phyloP scores from a whole-genome alignment of 2,888 invertebrate genomes.

The Epinotia bilunana region DNA sequence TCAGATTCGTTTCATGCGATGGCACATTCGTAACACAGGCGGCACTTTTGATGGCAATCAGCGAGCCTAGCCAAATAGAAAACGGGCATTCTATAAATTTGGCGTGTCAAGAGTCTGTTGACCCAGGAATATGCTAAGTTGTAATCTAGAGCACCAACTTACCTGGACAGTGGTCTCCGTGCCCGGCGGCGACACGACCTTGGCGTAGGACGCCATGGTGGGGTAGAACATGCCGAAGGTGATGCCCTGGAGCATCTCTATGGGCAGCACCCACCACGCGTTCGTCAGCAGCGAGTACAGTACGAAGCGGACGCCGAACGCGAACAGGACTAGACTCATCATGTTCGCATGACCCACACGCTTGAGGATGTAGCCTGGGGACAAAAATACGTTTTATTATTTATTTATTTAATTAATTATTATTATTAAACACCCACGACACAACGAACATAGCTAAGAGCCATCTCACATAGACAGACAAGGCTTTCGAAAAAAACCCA shows the following conservation, averaged over 20 bases:
- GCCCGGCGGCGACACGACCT: conserved; percentile 91
- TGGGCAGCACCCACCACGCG: conserved; percentile 93
- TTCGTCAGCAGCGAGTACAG: conserved; percentile 91
- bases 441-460: too few relatives aligned
- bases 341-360: conserved; percentile 92
- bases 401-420: too few relatives aligned
- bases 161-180: conserved; percentile 89
- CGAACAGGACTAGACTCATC: conserved; percentile 92
- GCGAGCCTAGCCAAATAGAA: too few relatives aligned
- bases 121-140: not conserved
- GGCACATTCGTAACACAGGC: too few relatives aligned
- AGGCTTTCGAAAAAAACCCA: too few relatives aligned
- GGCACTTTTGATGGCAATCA: too few relatives aligned
- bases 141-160: not conserved
- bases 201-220: conserved; percentile 95
- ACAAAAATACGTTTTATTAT: conserved; percentile 48
- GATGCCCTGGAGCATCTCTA: conserved; percentile 94
- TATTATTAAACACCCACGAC: too few relatives aligned
- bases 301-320: conserved; percentile 91
- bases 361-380: conserved; percentile 87
- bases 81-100: not conserved
- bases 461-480: too few relatives aligned
- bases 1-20: too few relatives aligned
- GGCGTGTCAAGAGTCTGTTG: too few relatives aligned
- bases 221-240: conserved; percentile 95